Evolutionary conservation across 2,797 vertebrate species (phyloP).

Genomic region (Sitta carolinensis): DNA sequence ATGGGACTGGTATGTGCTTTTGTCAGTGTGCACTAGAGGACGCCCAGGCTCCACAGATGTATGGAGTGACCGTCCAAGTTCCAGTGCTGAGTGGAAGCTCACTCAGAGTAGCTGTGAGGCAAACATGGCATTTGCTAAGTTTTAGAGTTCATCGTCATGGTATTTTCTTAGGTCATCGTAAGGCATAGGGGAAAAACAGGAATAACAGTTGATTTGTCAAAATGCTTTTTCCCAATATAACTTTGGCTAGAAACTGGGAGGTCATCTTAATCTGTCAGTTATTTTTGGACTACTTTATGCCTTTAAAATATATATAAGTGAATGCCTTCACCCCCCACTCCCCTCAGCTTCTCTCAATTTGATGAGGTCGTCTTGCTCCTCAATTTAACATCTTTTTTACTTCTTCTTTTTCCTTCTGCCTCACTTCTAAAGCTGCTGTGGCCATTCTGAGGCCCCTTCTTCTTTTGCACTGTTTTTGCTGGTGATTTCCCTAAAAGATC

Average conservation of each 20-base stretch:
- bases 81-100: not conserved
- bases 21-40: not conserved
- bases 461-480: not conserved
- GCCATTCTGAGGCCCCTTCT: not conserved
- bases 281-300: not conserved
- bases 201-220: not conserved
- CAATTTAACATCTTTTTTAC: not conserved
- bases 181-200: not conserved
- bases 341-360: not conserved
- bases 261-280: not conserved
- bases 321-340: not conserved
- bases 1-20: slow-evolving; percentile 88
- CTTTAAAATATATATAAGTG: not conserved
- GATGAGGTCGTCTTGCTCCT: not conserved
- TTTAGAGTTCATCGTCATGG: not conserved
- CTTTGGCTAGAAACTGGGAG: not conserved
- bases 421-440: not conserved
- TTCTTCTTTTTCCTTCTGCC: not conserved
- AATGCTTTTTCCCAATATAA: not conserved
- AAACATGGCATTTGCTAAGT: not conserved
- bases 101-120: not conserved
- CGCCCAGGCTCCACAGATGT: not conserved
- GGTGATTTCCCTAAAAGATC: not conserved
- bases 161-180: not conserved
- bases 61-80: not conserved